These are phyloP conservation scores for Tychaedon coryphoeus DNA, from an alignment of 2,113 vertebrate species.

Conservation along the genomic window DNA sequence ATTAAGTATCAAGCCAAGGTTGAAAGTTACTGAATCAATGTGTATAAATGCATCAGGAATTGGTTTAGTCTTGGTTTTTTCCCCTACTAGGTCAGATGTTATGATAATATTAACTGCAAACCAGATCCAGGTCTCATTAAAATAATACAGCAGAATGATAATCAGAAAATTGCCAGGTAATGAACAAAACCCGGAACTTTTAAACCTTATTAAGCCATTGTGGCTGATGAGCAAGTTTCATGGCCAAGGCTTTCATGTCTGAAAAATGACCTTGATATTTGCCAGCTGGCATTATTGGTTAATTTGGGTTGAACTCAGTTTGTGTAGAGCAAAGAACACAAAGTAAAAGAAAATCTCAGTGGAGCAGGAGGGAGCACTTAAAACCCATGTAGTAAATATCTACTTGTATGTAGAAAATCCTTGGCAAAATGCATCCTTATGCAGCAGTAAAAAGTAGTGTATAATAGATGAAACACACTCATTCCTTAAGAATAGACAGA, in stretches of 20 bases:
- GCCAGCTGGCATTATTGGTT: not conserved
- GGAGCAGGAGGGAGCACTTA: not conserved
- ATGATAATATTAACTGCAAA: not conserved
- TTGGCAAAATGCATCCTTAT: not conserved
- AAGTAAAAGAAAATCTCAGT: not conserved
- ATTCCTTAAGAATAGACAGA: not conserved
- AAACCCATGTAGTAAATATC: not conserved
- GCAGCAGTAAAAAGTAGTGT: not conserved
- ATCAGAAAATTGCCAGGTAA: constrained; percentile 37
- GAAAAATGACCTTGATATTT: not conserved
- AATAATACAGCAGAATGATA: not conserved
- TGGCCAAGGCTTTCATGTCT: not conserved
- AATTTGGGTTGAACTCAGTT: not conserved
- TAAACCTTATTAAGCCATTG: not conserved
- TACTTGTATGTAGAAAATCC: not conserved
- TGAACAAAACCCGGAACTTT: constrained; percentile 1
- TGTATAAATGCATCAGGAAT: not conserved
- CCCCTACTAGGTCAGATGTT: not conserved
- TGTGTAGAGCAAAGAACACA: not conserved
- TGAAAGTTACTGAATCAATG: not conserved
- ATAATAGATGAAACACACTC: not conserved
- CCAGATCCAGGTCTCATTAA: constrained; percentile 2
- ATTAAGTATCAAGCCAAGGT: not conserved
- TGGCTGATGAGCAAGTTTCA: not conserved
- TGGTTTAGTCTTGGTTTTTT: not conserved